Evolutionary conservation across 2,113 vertebrate genomes (phyloP).

Genomic region (Sebastes schlegelii): DNA sequence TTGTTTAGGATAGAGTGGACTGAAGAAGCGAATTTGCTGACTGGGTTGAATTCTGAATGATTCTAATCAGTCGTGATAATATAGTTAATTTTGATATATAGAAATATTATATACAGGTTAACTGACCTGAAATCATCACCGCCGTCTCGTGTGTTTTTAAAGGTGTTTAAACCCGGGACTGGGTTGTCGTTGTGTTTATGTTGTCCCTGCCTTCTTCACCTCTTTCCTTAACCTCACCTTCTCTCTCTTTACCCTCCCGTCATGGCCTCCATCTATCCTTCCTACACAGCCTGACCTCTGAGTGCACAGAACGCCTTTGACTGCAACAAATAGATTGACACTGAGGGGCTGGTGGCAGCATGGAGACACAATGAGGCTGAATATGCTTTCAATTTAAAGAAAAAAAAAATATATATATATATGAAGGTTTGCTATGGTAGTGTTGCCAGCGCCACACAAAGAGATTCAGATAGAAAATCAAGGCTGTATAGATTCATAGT

Average conservation of each 20-base stretch:
- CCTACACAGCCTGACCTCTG: slow-evolving; percentile 15
- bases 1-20: too few species aligned
- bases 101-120: not conserved
- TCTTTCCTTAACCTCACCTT: slow-evolving; percentile 28
- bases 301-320: not conserved
- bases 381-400: not conserved
- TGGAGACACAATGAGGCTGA: not conserved
- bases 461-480: not conserved
- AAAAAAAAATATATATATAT: not conserved
- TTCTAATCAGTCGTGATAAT: not conserved
- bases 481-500: not conserved
- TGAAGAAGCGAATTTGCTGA: too few species aligned
- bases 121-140: not conserved
- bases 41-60: not conserved
- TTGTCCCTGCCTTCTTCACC: not conserved
- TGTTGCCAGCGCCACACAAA: not conserved
- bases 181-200: not conserved
- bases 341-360: not conserved
- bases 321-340: not conserved
- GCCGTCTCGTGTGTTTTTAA: too few species aligned
- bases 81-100: not conserved
- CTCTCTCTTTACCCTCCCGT: slow-evolving; percentile 14
- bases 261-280: slow-evolving; percentile 9
- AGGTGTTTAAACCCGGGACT: too few species aligned
- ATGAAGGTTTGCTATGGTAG: not conserved